These are phyloP conservation scores for Agrochola litura DNA, from an alignment of 2,888 invertebrate species.

Conservation along the genomic window DNA sequence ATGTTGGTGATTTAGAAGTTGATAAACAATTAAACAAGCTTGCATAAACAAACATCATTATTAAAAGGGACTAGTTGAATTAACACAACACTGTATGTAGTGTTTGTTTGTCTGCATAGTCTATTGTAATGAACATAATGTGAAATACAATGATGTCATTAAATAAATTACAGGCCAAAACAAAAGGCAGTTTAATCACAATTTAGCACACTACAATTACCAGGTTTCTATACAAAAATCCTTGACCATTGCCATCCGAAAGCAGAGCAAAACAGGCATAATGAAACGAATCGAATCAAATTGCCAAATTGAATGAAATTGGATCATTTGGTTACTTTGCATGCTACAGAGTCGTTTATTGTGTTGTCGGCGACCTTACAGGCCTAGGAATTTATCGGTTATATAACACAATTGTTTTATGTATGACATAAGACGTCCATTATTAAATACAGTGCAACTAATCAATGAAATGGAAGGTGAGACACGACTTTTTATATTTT, in stretches of 20 bases:
- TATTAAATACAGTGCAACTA: neutral
- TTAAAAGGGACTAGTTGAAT: neutral
- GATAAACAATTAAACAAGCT: neutral
- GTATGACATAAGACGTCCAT: conserved; percentile 26
- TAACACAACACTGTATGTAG: neutral
- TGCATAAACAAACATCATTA: neutral
- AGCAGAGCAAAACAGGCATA: conserved; percentile 47
- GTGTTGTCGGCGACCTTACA: conserved; percentile 49
- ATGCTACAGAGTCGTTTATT: conserved; percentile 59
- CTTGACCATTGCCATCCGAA: conserved; percentile 32
- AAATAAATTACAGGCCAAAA: conserved; percentile 28
- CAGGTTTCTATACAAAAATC: conserved; percentile 32
- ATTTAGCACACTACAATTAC: conserved; percentile 24
- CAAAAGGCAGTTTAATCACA: conserved; percentile 32
- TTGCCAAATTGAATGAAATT: conserved; percentile 57
- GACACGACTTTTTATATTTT: conserved; percentile 17
- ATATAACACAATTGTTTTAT: conserved; percentile 34
- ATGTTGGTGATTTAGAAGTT: no score
- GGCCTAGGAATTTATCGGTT: conserved; percentile 45
- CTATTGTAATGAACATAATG: conserved; percentile 15
- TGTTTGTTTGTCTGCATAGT: neutral
- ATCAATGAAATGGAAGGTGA: conserved; percentile 15
- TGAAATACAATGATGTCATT: conserved; percentile 44
- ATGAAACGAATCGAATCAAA: conserved; percentile 67
- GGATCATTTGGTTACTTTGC: conserved; percentile 64